Conservation (phyloP, 2,888 invertebrate species). For the Pollenia griseotomentosa region DNA sequence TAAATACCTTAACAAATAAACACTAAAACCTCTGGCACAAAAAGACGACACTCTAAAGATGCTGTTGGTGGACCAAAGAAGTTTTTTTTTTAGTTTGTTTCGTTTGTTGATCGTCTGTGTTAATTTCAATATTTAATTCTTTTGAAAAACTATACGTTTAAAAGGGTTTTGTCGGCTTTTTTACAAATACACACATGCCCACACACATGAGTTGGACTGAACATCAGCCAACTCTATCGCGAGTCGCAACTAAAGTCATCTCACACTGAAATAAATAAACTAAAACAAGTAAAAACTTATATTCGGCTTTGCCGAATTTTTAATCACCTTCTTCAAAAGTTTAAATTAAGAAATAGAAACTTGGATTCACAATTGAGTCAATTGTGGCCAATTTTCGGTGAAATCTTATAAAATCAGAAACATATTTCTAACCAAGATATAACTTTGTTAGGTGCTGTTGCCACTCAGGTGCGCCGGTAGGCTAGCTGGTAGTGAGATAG, state of each 20-base stretch:
- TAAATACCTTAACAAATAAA: conserved; percentile 51
- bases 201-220: conserved; percentile 1
- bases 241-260: conserved; percentile 20
- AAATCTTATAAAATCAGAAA: no score
- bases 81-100: conserved; percentile 36
- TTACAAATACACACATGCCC: conserved; percentile 35
- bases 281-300: background rate
- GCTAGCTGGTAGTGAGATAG: no score
- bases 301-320: background rate
- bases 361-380: no score
- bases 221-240: conserved; percentile 23
- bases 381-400: no score
- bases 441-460: no score
- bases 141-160: conserved; percentile 50
- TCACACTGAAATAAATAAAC: background rate
- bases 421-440: no score
- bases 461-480: no score
- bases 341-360: no score
- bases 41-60: conserved; percentile 28
- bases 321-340: no score
- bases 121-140: conserved; percentile 48
- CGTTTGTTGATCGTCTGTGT: conserved; percentile 18
- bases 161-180: conserved; percentile 71
- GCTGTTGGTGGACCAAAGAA: conserved; percentile 21
- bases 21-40: background rate